A percentile compares a stretch with the other conserved stretches of the same genome.
Conservation (phyloP, 2,888 invertebrate species). For the Scotopteryx bipunctaria region DNA sequence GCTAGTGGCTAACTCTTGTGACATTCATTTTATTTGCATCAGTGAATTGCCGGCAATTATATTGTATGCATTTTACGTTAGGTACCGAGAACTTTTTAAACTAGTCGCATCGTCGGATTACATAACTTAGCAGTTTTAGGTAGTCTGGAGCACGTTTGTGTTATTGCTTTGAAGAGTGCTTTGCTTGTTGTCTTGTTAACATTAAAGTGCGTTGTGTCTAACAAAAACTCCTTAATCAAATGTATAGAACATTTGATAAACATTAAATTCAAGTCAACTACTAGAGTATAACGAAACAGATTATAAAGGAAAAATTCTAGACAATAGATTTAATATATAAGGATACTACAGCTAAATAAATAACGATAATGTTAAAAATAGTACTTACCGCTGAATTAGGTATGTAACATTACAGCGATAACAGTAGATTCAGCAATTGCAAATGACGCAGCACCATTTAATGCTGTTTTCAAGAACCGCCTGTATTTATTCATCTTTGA, state of each 20-base stretch:
- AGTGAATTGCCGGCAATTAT: neutral
- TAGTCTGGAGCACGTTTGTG: neutral
- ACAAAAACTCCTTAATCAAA: too few relatives aligned
- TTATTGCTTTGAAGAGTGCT: too few relatives aligned
- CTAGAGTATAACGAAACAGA: too few relatives aligned
- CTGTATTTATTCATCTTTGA: conserved; percentile 12
- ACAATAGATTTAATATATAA: too few relatives aligned
- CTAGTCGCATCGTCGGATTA: neutral
- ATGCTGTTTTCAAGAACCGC: conserved; percentile 3
- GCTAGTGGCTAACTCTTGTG: too few relatives aligned
- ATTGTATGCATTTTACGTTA: neutral
- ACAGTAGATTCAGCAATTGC: conserved; percentile 5
- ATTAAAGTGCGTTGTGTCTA: neutral
- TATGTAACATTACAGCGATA: neutral
- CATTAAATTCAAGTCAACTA: too few relatives aligned
- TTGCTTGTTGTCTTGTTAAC: too few relatives aligned
- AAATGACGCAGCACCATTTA: neutral
- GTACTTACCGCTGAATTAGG: neutral
- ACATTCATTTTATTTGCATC: too few relatives aligned
- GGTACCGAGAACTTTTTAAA: neutral
- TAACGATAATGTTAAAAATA: too few relatives aligned
- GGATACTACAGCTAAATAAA: too few relatives aligned
- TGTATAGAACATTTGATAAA: too few relatives aligned
- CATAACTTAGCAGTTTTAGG: neutral
- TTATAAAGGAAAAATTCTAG: too few relatives aligned